phyloP scores from a whole-genome alignment of 2,113 vertebrate species.

The Vulpes vulpes region DNA sequence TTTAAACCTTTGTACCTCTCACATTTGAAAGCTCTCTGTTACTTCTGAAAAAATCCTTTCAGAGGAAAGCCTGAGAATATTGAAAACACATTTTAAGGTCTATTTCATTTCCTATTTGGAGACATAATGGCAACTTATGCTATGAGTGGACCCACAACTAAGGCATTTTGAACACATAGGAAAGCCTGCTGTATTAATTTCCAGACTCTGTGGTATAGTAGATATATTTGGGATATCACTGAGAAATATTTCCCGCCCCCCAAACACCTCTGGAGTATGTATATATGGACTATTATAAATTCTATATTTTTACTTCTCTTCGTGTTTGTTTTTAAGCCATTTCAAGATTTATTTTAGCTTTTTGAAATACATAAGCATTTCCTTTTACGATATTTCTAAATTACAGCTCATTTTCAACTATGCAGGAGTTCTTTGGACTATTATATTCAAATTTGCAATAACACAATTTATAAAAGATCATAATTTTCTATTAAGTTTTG shows the following conservation, averaged over 20 bases:
- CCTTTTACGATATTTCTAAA: not conserved
- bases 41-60: not conserved
- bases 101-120: conserved; percentile 64
- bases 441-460: conserved; percentile 44
- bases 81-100: not conserved
- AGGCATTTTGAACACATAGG: not conserved
- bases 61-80: conserved; percentile 38
- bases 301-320: conserved; percentile 43
- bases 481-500: conserved; percentile 39
- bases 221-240: conserved; percentile 16
- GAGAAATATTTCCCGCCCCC: not conserved
- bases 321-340: not conserved
- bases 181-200: not conserved
- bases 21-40: conserved; percentile 17
- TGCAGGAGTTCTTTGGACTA: not conserved
- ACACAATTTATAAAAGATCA: conserved; percentile 22
- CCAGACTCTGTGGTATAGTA: not conserved
- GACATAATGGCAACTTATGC: not conserved
- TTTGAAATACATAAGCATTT: not conserved
- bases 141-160: not conserved
- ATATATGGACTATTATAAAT: conserved; percentile 30
- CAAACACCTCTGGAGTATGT: not conserved
- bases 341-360: conserved; percentile 41
- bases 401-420: conserved; percentile 58
- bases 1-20: conserved; percentile 46